Base-by-base conservation (phyloP, 92 coral and sea anemone species). In the Porites divaricata region DNA sequence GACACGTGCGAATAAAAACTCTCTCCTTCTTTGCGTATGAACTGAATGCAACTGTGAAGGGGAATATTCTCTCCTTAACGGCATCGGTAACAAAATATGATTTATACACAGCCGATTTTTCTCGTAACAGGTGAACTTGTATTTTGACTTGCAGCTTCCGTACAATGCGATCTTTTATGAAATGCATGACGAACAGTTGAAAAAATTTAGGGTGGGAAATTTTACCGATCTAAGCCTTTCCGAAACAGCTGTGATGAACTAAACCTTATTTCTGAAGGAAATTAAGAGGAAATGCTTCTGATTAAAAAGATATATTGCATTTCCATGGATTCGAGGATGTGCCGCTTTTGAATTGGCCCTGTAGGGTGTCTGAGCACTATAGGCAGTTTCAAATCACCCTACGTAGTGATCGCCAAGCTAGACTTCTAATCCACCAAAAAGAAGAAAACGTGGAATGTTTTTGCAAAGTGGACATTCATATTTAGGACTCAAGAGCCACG, bases 1-100 rank as follows among this genome's bases (percentile, higher is more conserved):
- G 79, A 82, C 86, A 82, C 86, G 86, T 82, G 86, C 51, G 72
- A 24, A 35, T 35, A 35, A 17, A 70, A 71, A 82, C 84, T 17
- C 89, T 88, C 79, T 75, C 79, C 87, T 90, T 94, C 87, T 84
- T 91, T 78, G 90, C 79, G 72, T 87, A 90, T 83, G 65, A 67
- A 77, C 63, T 58, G 83, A 63, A 79, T 48, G 21, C 61, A 50
- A 51, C 72, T 56, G 12, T 4, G 63, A 15, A 49, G 19, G 49
- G 56, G 22, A 45, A 35, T 6, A 13, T 11, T 13, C 20, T 56
- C 10, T 6, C 63, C 67, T 8, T 21, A 41, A 6, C 22, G 4
- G 56, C 54, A 2, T n/a, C 76, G 2, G 49, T n/a, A 54, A n/a
- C 53, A 10, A 51, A 16, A 58, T 16, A 11, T 63, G 12, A 45